Conservation (phyloP, 2,113 vertebrate species). For the Pseudorhombus dupliciocellatus region DNA sequence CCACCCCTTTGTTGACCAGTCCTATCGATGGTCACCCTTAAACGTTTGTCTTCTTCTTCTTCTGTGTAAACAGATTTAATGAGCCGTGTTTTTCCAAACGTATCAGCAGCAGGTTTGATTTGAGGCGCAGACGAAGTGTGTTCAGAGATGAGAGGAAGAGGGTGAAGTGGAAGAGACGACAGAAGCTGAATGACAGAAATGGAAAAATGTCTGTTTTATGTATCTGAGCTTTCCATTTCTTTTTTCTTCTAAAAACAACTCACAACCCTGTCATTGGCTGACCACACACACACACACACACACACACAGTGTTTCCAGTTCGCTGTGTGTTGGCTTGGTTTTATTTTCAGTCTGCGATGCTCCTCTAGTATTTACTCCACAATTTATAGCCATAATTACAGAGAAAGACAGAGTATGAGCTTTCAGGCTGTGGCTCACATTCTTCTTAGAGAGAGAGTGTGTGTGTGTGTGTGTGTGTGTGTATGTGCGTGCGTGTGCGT, state of each 20-base stretch:
- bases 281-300: conserved; percentile 57
- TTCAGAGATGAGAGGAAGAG: background rate
- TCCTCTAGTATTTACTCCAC: conserved; percentile 59
- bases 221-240: conserved; percentile 63
- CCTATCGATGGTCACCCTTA: background rate
- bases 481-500: conserved; percentile 16
- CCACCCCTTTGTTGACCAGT: background rate
- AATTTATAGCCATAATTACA: conserved; percentile 73
- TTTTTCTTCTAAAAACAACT: conserved; percentile 66
- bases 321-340: conserved; percentile 43
- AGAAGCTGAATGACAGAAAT: conserved; percentile 29
- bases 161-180: background rate
- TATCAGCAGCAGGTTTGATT: too few species aligned
- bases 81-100: too few species aligned
- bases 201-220: conserved; percentile 43
- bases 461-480: conserved; percentile 3
- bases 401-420: conserved; percentile 46
- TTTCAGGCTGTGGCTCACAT: conserved; percentile 56
- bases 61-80: too few species aligned
- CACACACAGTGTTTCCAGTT: conserved; percentile 9
- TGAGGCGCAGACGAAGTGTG: background rate
- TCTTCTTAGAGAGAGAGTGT: background rate
- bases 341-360: conserved; percentile 26
- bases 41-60: too few species aligned
- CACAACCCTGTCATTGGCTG: conserved; percentile 70